Evolutionary conservation across 2,888 invertebrate genomes (phyloP).

Genomic region (Spatulosminthurus flaviceps): DNA sequence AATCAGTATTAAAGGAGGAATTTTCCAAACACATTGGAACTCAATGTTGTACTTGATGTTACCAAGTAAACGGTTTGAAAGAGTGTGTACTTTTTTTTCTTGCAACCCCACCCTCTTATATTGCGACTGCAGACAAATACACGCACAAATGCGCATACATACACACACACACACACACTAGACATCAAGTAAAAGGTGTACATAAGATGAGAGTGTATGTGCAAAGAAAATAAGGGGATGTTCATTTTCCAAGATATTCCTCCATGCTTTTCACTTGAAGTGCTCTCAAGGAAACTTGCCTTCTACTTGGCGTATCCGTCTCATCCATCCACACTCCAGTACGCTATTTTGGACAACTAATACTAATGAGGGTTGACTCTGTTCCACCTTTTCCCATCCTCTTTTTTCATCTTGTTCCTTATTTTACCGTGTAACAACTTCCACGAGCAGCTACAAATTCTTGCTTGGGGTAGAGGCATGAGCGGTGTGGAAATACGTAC

Average conservation of each 20-base stretch:
- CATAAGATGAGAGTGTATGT: constrained; percentile 11
- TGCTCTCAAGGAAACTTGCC: constrained; percentile 30
- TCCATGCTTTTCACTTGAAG: constrained; percentile 32
- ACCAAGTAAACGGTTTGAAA: constrained; percentile 15
- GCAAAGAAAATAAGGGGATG: constrained; percentile 38
- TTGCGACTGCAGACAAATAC: neutral
- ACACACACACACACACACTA: neutral
- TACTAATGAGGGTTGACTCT: constrained; percentile 33
- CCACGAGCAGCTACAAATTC: neutral
- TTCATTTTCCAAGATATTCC: constrained; percentile 38
- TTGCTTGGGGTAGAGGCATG: too few relatives aligned
- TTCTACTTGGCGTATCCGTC: constrained; percentile 29
- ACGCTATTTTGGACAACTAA: constrained; percentile 41
- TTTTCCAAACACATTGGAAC: constrained; percentile 24
- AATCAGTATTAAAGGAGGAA: constrained; percentile 23
- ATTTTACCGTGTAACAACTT: neutral
- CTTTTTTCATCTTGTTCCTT: neutral
- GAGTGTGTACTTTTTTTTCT: neutral
- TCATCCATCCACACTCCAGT: constrained; percentile 28
- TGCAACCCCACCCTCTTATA: constrained; percentile 26
- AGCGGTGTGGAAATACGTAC: neutral
- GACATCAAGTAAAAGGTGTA: neutral
- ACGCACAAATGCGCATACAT: neutral
- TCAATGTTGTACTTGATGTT: constrained; percentile 15
- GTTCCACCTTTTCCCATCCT: constrained; percentile 13